These are phyloP conservation scores for Gopherus flavomarginatus DNA, from an alignment of 2,113 vertebrate genomes.

Conservation along the genomic window DNA sequence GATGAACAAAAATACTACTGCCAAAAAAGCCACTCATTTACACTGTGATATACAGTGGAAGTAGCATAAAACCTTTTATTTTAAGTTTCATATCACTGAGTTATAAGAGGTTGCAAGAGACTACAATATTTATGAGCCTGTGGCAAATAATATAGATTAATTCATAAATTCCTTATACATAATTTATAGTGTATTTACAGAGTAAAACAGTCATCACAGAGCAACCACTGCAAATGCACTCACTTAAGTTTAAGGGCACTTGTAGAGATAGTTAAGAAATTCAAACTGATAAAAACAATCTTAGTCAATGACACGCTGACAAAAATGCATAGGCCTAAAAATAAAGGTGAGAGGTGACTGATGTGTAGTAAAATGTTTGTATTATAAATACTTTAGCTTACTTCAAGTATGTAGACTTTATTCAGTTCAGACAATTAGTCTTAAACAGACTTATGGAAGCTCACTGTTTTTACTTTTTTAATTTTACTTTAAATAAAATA, in stretches of 20 bases:
- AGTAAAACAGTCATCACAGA: conserved; percentile 48
- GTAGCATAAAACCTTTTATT: conserved; percentile 12
- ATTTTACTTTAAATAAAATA: not conserved
- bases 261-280: conserved; percentile 18
- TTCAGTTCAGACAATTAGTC: conserved; percentile 25
- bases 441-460: conserved; percentile 9
- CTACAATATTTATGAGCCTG: conserved; percentile 65
- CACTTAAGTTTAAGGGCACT: conserved; percentile 43
- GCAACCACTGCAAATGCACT: conserved; percentile 34
- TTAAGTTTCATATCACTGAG: conserved; percentile 23
- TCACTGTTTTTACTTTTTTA: not conserved
- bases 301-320: not conserved
- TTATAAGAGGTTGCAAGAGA: conserved; percentile 7
- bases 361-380: conserved; percentile 47
- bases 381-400: conserved; percentile 41
- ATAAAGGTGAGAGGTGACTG: conserved; percentile 22
- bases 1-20: not conserved
- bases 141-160: conserved; percentile 65
- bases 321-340: not conserved
- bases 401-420: conserved; percentile 38
- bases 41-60: not conserved
- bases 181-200: conserved; percentile 69
- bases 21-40: conserved; percentile 36
- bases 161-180: conserved; percentile 68
- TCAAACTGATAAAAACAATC: conserved; percentile 5